Conservation (phyloP, 2,888 invertebrate species). For the Nymphalis polychloros region DNA sequence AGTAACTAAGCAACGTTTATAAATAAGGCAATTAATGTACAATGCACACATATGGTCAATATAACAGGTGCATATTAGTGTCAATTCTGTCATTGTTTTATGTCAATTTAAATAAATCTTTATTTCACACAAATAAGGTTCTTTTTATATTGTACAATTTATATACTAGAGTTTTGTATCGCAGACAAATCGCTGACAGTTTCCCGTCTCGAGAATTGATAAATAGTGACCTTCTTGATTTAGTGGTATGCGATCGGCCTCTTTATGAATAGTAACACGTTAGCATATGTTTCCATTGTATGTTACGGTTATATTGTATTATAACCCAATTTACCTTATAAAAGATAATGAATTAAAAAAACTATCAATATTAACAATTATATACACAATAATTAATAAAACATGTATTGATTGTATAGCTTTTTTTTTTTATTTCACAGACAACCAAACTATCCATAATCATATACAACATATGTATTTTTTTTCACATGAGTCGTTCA, state of each 20-base stretch:
- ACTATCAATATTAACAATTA: not conserved
- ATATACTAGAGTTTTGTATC: constrained; percentile 25
- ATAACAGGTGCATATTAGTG: not conserved
- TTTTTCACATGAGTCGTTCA: no score
- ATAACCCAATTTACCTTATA: not conserved
- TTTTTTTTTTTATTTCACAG: no score
- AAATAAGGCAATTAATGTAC: no score
- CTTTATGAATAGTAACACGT: constrained; percentile 54
- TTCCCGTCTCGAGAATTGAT: constrained; percentile 49
- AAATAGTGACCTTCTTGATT: constrained; percentile 53
- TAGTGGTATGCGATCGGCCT: constrained; percentile 50
- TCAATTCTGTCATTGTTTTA: not conserved
- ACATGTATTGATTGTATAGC: not conserved
- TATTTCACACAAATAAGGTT: constrained; percentile 1
- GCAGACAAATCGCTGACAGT: constrained; percentile 30
- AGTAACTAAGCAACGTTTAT: no score
- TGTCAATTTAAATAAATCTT: constrained; percentile 2
- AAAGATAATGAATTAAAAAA: not conserved
- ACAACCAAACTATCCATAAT: no score
- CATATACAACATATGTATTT: no score
- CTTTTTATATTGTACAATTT: not conserved
- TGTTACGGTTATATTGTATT: not conserved
- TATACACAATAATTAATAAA: not conserved
- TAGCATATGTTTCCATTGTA: constrained; percentile 47
- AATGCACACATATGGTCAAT: not conserved